phyloP scores from a whole-genome alignment of 2,113 vertebrate species.

The Callionymus lyra region DNA sequence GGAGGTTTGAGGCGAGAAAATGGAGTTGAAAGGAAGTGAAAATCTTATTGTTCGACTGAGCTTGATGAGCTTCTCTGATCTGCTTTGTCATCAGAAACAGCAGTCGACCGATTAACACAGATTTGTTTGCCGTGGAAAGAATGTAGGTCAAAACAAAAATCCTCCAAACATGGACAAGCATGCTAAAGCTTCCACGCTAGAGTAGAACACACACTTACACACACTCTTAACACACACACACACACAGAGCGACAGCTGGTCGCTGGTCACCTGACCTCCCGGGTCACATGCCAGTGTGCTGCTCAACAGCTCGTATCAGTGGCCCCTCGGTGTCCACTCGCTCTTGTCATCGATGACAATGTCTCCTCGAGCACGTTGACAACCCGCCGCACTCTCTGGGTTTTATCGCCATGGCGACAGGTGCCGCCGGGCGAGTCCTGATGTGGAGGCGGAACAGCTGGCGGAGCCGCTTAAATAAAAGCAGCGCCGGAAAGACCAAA shows the following conservation, averaged over 20 bases:
- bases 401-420: slow-evolving; percentile 6
- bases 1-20: no score
- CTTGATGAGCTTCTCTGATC: slow-evolving; percentile 54
- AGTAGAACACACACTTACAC: not conserved
- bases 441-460: slow-evolving; percentile 15
- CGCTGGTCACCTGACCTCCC: slow-evolving; percentile 36
- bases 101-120: slow-evolving; percentile 47
- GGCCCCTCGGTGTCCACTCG: slow-evolving; percentile 17
- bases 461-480: slow-evolving; percentile 22
- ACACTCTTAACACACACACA: not conserved
- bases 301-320: slow-evolving; percentile 10
- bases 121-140: slow-evolving; percentile 37
- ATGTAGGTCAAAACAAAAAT: slow-evolving; percentile 50
- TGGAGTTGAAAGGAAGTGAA: slow-evolving; percentile 25
- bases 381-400: slow-evolving; percentile 10
- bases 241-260: slow-evolving; percentile 47
- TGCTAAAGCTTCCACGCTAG: slow-evolving; percentile 13
- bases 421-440: slow-evolving; percentile 15
- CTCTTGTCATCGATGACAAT: slow-evolving; percentile 2
- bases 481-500: slow-evolving; percentile 1
- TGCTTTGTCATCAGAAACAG: slow-evolving; percentile 42
- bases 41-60: slow-evolving; percentile 47
- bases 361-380: slow-evolving; percentile 8
- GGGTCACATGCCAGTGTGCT: slow-evolving; percentile 41
- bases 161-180: slow-evolving; percentile 1